Evolutionary conservation across 2,797 vertebrate species (phyloP).

Genomic region (Prionace glauca): DNA sequence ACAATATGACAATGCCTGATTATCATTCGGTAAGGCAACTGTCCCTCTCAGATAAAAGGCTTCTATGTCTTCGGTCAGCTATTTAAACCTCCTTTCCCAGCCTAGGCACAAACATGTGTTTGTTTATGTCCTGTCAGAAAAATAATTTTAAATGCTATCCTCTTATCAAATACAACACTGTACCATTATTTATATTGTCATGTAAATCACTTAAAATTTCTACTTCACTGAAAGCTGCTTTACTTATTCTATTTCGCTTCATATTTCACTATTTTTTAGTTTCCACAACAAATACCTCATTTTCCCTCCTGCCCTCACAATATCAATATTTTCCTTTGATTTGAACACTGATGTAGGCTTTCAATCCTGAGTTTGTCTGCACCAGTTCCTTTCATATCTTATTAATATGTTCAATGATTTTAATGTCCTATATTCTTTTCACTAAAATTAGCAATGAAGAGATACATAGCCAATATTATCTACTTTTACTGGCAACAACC

Average conservation of each 20-base stretch:
- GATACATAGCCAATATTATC: not conserved
- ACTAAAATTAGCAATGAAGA: not conserved
- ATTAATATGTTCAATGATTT: not conserved
- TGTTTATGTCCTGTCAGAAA: not conserved
- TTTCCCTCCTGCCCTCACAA: not conserved
- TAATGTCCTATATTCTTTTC: not conserved
- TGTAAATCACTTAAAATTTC: not conserved
- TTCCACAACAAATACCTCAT: not conserved
- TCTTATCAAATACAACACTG: not conserved
- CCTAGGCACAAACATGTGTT: not conserved
- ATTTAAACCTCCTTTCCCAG: not conserved
- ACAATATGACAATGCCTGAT: not conserved
- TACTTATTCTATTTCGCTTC: not conserved
- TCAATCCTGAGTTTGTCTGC: not conserved
- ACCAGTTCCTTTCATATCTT: not conserved
- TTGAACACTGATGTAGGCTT: not conserved
- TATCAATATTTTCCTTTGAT: not conserved
- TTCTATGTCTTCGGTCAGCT: too few relatives aligned
- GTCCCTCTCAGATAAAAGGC: not conserved
- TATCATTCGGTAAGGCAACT: not conserved
- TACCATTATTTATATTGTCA: not conserved
- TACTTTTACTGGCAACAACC: not conserved
- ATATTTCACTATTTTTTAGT: not conserved
- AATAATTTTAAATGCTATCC: not conserved
- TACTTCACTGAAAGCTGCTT: not conserved